A percentile compares a stretch with the other conserved stretches of the same genome.
These are phyloP conservation scores for Phoxinus phoxinus DNA, from an alignment of 2,113 vertebrate genomes.

Conservation along the genomic window DNA sequence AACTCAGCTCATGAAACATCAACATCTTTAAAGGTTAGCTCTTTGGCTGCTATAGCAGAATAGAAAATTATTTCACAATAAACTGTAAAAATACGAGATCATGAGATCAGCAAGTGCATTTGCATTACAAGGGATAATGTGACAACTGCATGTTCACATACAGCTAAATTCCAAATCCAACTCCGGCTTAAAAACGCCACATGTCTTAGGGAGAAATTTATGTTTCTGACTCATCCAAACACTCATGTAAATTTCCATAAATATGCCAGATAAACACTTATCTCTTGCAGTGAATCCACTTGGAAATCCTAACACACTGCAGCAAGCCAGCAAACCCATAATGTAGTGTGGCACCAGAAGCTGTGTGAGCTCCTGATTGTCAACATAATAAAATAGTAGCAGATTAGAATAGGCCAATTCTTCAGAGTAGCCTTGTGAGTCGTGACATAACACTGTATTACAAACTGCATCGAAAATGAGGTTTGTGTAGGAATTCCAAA, in stretches of 20 bases:
- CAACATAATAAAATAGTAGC: slow-evolving; percentile 27
- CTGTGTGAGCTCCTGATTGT: slow-evolving; percentile 8
- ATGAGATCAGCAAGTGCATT: background rate
- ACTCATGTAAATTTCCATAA: slow-evolving; percentile 73
- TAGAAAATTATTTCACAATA: background rate
- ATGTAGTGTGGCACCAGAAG: background rate
- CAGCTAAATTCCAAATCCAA: background rate
- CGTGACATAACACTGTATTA: background rate
- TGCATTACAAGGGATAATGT: background rate
- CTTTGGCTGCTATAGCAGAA: background rate
- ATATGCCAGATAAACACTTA: slow-evolving; percentile 79
- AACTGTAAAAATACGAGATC: background rate
- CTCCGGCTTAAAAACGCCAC: background rate
- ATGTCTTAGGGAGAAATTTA: slow-evolving; percentile 12
- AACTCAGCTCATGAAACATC: background rate
- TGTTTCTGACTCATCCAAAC: slow-evolving; percentile 63
- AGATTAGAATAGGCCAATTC: background rate
- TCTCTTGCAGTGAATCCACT: slow-evolving; percentile 75
- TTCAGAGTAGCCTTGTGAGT: background rate
- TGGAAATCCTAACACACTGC: slow-evolving; percentile 74
- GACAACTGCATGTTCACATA: background rate
- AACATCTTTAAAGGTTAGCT: background rate
- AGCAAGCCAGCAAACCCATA: slow-evolving; percentile 50
- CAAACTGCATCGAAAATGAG: background rate
- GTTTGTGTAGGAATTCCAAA: background rate